A percentile compares a stretch with the other conserved stretches of the same genome.
Conservation (phyloP, 2,113 vertebrate species). For the Cyanoramphus novaezelandiae region DNA sequence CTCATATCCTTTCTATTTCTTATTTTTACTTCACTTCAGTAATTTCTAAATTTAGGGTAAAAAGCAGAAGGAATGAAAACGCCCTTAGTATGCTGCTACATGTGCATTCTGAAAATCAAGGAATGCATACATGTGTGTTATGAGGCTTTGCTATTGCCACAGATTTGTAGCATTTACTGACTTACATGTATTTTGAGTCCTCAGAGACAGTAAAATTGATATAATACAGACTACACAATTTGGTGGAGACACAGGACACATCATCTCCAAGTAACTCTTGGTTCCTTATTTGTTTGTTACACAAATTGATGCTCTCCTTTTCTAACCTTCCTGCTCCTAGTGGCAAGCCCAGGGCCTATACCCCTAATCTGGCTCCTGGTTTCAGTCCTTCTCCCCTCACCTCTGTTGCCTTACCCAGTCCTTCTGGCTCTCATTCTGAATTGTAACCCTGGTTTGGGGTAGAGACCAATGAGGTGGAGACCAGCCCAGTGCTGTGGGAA, state of each 20-base stretch:
- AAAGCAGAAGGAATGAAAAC: slow-evolving; percentile 33
- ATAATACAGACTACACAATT: background rate
- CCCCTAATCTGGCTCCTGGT: background rate
- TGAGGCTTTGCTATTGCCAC: background rate
- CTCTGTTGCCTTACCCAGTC: background rate
- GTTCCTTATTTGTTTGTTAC: background rate
- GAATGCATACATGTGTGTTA: background rate
- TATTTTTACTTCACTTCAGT: background rate
- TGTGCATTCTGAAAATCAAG: background rate
- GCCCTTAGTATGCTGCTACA: background rate
- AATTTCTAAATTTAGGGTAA: background rate
- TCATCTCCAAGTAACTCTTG: background rate
- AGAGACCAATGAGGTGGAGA: background rate
- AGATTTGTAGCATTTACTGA: background rate
- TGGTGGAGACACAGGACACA: background rate
- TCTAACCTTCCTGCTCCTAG: background rate
- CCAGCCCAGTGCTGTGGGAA: background rate
- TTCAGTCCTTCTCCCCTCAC: background rate
- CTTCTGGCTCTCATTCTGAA: background rate
- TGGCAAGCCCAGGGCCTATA: background rate
- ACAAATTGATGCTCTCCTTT: background rate
- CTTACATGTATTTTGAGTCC: background rate
- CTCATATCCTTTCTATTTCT: background rate
- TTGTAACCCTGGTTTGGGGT: background rate
- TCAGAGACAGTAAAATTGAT: background rate